phyloP scores from a whole-genome alignment of 2,113 vertebrate genomes.

The Lepidiolamprologus cunningtoni region DNA sequence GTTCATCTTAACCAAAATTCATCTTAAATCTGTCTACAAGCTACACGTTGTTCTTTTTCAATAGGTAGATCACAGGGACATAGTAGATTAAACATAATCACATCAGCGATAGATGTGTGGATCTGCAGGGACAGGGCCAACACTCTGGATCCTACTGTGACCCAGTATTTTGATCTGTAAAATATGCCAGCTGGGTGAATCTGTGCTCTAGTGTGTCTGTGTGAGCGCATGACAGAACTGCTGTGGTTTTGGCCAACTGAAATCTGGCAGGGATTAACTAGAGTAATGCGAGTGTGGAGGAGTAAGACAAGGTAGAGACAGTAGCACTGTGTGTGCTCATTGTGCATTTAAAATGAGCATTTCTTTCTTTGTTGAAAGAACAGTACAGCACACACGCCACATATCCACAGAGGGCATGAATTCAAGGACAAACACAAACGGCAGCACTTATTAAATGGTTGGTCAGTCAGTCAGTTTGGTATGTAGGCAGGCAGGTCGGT shows the following conservation, averaged over 20 bases:
- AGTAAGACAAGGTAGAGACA: background rate
- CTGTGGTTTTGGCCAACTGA: background rate
- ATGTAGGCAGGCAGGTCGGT: background rate
- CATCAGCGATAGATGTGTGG: background rate
- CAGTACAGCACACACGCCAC: background rate
- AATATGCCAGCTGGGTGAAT: constrained; percentile 12
- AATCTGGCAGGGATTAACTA: constrained; percentile 5
- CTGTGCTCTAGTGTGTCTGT: background rate
- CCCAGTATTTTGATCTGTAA: background rate
- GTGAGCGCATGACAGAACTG: background rate
- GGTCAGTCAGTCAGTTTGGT: background rate
- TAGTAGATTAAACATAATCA: background rate
- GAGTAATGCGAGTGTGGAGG: background rate
- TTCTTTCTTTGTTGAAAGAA: background rate
- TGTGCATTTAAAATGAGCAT: background rate
- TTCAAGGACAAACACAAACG: background rate
- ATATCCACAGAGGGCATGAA: background rate
- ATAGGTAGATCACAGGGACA: background rate
- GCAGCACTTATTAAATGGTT: background rate
- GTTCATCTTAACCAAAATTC: background rate
- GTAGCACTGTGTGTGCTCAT: background rate
- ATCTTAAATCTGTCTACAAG: background rate
- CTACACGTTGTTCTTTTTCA: background rate
- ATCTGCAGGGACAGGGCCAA: background rate
- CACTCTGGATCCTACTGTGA: background rate